Percentiles rank a stretch among this genome's conserved stretches.
phyloP scores from a whole-genome alignment of 1,140 invertebrate species.

The Bombus vancouverensis region DNA sequence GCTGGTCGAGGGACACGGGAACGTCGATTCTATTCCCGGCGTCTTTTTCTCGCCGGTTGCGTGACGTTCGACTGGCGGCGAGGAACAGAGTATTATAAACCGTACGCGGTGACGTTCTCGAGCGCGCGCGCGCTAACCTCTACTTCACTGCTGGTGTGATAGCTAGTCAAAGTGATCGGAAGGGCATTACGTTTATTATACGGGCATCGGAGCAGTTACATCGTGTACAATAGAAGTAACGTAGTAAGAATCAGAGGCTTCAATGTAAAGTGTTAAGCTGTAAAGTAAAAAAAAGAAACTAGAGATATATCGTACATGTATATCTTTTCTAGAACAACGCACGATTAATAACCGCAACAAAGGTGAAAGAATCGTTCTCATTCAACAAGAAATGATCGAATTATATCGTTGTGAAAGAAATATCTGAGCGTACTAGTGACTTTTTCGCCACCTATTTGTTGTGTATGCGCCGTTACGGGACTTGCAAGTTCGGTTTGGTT shows the following conservation, averaged over 20 bases:
- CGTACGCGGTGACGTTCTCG: not conserved
- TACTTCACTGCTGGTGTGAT: slow-evolving; percentile 16
- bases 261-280: slow-evolving; percentile 3
- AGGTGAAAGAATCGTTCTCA: not conserved
- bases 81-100: slow-evolving; percentile 18
- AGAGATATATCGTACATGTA: not conserved
- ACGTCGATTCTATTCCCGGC: slow-evolving; percentile 37
- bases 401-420: not conserved
- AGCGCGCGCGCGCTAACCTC: not conserved
- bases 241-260: not conserved
- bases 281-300: not conserved
- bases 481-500: not conserved
- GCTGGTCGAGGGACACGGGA: slow-evolving; percentile 32
- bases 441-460: not conserved
- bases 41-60: slow-evolving; percentile 18
- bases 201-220: slow-evolving; percentile 35
- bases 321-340: not conserved
- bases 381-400: not conserved
- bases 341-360: not conserved
- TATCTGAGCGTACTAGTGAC: not conserved
- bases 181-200: slow-evolving; percentile 58
- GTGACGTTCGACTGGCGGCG: slow-evolving; percentile 11
- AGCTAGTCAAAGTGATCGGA: slow-evolving; percentile 65
- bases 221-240: not conserved
- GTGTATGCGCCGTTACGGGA: slow-evolving; percentile 16